phyloP scores from a whole-genome alignment of 2,888 invertebrate species.

The Barypeithes pellucidus region DNA sequence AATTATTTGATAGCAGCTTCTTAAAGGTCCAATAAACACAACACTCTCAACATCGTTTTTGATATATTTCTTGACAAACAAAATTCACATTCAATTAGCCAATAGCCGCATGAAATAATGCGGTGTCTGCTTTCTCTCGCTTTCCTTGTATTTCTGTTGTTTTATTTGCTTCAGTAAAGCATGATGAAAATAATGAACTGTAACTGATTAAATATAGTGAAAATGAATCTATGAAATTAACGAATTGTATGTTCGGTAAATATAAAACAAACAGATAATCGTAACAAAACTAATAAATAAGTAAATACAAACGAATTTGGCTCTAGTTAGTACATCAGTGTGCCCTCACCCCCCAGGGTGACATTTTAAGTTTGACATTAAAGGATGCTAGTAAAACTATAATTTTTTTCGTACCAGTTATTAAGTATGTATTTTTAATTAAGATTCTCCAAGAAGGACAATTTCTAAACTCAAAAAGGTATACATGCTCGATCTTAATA shows the following conservation, averaged over 20 bases:
- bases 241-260: neutral
- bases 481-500: too few species aligned
- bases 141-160: neutral
- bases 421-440: too few species aligned
- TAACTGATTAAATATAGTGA: neutral
- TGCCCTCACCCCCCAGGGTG: too few species aligned
- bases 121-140: neutral
- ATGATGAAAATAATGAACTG: neutral
- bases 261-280: too few species aligned
- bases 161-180: neutral
- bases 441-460: too few species aligned
- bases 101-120: slow-evolving; percentile 1
- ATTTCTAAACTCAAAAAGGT: too few species aligned
- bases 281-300: neutral
- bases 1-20: neutral
- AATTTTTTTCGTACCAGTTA: too few species aligned
- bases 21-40: slow-evolving; percentile 7
- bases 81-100: slow-evolving; percentile 12
- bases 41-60: neutral
- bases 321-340: too few species aligned
- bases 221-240: neutral
- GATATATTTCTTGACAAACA: slow-evolving; percentile 13
- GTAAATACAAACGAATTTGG: too few species aligned
- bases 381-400: too few species aligned
- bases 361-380: too few species aligned